Percentiles rank a stretch among this genome's conserved stretches.
Evolutionary conservation across 2,888 invertebrate genomes (phyloP).

Genomic region (Eretmocerus hayati): DNA sequence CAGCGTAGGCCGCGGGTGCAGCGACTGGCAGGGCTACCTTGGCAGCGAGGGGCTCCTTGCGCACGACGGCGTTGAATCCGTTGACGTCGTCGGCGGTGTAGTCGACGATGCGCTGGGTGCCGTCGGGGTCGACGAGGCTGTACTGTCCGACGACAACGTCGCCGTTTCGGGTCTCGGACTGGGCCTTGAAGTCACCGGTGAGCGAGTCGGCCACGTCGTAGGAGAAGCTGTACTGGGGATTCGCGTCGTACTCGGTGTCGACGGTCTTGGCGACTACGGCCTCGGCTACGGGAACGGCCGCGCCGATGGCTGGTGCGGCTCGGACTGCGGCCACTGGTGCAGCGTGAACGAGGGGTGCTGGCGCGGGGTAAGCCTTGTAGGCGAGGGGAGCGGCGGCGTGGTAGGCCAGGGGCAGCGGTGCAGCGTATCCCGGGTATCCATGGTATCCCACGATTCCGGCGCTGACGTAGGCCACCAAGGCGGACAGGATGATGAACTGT

Average conservation of each 20-base stretch:
- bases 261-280: too few species aligned
- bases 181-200: too few species aligned
- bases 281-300: too few species aligned
- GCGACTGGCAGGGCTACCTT: conserved; percentile 10
- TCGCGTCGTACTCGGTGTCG: too few species aligned
- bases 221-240: too few species aligned
- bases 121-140: conserved; percentile 28
- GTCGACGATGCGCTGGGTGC: conserved; percentile 15
- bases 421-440: conserved; percentile 20
- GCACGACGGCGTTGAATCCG: conserved; percentile 16
- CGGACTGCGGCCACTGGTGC: too few species aligned
- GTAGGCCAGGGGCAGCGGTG: conserved; percentile 29
- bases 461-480: conserved; percentile 42
- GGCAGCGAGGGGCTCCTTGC: conserved; percentile 20
- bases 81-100: conserved; percentile 14
- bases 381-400: conserved; percentile 21
- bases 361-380: conserved; percentile 24
- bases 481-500: conserved; percentile 45
- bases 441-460: conserved; percentile 37
- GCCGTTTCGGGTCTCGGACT: too few species aligned
- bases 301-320: too few species aligned
- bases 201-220: too few species aligned
- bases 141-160: too few species aligned
- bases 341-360: conserved; percentile 29
- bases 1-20: conserved; percentile 22